These are phyloP conservation scores for Pardosa pseudoannulata DNA, from an alignment of 2,888 invertebrate genomes.

Conservation along the genomic window DNA sequence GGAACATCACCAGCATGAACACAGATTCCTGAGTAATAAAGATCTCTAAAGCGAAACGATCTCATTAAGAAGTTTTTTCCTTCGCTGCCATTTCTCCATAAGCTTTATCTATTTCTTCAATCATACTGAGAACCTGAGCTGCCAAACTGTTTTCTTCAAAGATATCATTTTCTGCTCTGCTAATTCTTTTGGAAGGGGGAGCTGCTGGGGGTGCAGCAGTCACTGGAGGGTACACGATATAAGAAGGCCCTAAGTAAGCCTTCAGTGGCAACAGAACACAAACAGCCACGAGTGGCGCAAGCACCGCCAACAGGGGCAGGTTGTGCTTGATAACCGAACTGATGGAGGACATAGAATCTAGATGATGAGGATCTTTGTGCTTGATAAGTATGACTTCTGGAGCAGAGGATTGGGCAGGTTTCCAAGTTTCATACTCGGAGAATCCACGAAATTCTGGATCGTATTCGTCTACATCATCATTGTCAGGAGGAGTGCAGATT, in stretches of 20 bases:
- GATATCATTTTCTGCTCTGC: not conserved
- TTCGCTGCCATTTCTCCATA: conserved; percentile 29
- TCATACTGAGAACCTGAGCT: conserved; percentile 42
- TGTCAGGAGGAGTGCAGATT: not conserved
- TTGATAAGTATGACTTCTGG: conserved; percentile 65
- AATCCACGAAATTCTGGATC: conserved; percentile 43
- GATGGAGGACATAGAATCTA: conserved; percentile 8
- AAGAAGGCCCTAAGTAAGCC: conserved; percentile 39
- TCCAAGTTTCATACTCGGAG: conserved; percentile 55
- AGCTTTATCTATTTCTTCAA: conserved; percentile 49
- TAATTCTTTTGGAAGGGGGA: conserved; percentile 26
- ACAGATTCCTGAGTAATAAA: not conserved
- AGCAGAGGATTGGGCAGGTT: conserved; percentile 42
- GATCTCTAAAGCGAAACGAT: not conserved
- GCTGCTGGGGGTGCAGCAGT: conserved; percentile 31
- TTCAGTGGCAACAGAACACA: conserved; percentile 51
- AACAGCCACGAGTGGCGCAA: conserved; percentile 47
- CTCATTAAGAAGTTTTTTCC: not conserved
- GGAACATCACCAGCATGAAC: not conserved
- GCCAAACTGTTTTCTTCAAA: conserved; percentile 32
- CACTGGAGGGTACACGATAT: conserved; percentile 44
- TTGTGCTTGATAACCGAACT: conserved; percentile 41
- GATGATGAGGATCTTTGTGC: conserved; percentile 42
- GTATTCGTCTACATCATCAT: conserved; percentile 9
- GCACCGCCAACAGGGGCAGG: conserved; percentile 47